Evolutionary conservation across 1,140 invertebrate species (phyloP).

Genomic region (Adelges cooleyi): DNA sequence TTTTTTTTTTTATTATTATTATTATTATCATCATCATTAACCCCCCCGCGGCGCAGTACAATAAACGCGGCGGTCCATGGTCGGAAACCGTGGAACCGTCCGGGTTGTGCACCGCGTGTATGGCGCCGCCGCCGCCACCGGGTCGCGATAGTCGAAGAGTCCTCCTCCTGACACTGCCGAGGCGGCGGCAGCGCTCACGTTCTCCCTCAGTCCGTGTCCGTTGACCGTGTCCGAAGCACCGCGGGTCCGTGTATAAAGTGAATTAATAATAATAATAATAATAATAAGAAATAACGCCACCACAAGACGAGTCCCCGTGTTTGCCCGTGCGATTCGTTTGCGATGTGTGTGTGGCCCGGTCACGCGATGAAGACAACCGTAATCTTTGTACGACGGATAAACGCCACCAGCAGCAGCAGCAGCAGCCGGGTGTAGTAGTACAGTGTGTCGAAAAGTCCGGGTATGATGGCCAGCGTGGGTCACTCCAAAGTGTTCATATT

Average conservation of each 20-base stretch:
- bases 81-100: not conserved
- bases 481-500: constrained; percentile 92
- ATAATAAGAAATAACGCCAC: no score
- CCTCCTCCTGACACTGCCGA: not conserved
- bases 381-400: no score
- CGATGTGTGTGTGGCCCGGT: not conserved
- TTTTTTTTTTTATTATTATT: no score
- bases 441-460: no score
- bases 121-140: constrained; percentile 9
- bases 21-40: constrained; percentile 6
- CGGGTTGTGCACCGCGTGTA: not conserved
- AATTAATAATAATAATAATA: no score
- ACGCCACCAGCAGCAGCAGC: no score
- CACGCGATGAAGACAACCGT: not conserved
- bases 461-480: constrained; percentile 72
- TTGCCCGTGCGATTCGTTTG: not conserved
- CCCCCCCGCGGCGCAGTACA: constrained; percentile 5
- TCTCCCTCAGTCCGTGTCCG: not conserved
- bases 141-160: constrained; percentile 19
- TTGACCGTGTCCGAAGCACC: not conserved
- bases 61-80: not conserved
- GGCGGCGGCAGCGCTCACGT: not conserved
- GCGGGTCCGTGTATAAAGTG: no score
- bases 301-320: no score
- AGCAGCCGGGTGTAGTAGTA: no score